These are phyloP conservation scores for Acestrorhynchus altus DNA, from an alignment of 2,797 vertebrate genomes.

Conservation along the genomic window DNA sequence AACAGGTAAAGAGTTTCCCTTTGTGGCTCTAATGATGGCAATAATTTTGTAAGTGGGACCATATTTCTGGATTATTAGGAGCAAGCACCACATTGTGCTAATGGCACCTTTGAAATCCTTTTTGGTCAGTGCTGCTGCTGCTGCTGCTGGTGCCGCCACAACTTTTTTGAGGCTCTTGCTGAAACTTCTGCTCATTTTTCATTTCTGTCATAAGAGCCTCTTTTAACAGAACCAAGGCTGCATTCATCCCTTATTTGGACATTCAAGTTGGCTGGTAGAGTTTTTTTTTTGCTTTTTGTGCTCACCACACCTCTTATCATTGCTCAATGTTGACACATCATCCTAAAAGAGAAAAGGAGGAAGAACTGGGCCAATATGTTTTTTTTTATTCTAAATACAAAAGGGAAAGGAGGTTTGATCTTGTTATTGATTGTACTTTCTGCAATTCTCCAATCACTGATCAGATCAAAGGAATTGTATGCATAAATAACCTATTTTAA, in stretches of 20 bases:
- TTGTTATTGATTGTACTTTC: background rate
- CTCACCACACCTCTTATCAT: conserved; percentile 75
- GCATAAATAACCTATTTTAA: too few species aligned
- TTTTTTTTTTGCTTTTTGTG: conserved; percentile 71
- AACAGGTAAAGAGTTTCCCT: conserved; percentile 59
- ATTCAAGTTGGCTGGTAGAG: conserved; percentile 13
- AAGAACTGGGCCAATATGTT: background rate
- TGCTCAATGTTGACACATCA: conserved; percentile 19
- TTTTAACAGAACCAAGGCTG: conserved; percentile 15
- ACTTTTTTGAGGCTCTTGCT: conserved; percentile 42
- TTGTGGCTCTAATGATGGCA: conserved; percentile 54
- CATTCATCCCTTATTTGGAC: conserved; percentile 77
- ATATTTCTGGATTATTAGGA: conserved; percentile 68
- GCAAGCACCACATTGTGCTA: conserved; percentile 60
- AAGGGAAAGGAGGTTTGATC: background rate
- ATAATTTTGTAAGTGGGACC: conserved; percentile 72
- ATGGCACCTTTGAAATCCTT: conserved; percentile 27
- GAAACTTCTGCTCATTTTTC: conserved; percentile 49
- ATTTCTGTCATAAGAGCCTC: conserved; percentile 40
- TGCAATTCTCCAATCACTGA: background rate
- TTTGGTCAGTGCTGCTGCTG: conserved; percentile 10
- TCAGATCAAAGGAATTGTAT: background rate
- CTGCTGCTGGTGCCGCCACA: conserved; percentile 18
- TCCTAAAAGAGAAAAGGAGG: background rate
- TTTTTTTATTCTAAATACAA: background rate